Conservation (phyloP, 2,113 vertebrate species). For the Scolopax mira region DNA sequence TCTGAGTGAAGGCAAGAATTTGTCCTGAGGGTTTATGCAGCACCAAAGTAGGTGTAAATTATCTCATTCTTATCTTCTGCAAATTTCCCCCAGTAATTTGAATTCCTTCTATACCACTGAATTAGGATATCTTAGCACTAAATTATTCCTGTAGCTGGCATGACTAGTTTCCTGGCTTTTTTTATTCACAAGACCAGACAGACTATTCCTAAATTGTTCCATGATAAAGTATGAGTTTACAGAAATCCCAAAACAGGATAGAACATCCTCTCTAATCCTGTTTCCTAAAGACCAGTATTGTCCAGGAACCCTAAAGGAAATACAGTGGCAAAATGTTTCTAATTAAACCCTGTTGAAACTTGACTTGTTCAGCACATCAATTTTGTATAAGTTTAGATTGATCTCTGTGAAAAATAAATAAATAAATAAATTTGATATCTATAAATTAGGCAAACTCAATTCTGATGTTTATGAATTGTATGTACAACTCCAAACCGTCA, state of each 20-base stretch:
- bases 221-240: background rate
- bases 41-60: slow-evolving; percentile 4
- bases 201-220: background rate
- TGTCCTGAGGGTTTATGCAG: slow-evolving; percentile 12
- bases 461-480: background rate
- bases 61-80: background rate
- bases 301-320: background rate
- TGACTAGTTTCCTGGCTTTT: background rate
- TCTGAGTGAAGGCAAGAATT: background rate
- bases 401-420: background rate
- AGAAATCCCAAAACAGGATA: background rate
- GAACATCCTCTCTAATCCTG: background rate
- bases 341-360: background rate
- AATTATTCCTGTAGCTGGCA: background rate
- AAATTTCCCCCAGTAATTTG: background rate
- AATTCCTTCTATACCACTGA: slow-evolving; percentile 7
- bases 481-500: background rate
- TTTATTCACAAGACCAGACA: background rate
- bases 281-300: background rate
- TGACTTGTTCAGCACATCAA: background rate
- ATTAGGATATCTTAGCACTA: background rate
- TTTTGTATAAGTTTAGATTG: background rate
- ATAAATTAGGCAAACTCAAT: background rate
- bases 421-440: background rate
- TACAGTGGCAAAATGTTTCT: background rate